These are phyloP conservation scores for Dascyllus trimaculatus DNA, from an alignment of 2,113 vertebrate species.

Conservation along the genomic window DNA sequence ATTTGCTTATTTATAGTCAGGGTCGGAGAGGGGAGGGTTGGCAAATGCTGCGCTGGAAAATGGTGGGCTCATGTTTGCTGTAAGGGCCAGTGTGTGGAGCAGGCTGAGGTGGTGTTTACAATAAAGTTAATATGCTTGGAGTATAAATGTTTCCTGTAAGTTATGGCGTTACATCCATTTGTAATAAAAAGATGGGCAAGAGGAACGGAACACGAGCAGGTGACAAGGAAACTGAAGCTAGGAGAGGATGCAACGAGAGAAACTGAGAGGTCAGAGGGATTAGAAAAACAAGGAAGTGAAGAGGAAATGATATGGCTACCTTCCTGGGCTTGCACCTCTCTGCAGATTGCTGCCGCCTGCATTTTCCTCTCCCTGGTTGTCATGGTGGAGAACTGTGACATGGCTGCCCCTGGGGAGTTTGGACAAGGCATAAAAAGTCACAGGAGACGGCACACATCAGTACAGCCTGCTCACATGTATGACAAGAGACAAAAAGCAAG, in stretches of 20 bases:
- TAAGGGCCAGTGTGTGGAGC: neutral
- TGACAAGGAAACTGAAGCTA: neutral
- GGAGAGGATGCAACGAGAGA: constrained; percentile 10
- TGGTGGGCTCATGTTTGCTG: constrained; percentile 4
- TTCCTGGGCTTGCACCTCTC: constrained; percentile 91
- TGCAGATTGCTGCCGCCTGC: constrained; percentile 93
- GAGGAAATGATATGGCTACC: constrained; percentile 69
- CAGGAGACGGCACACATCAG: constrained; percentile 52
- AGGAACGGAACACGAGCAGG: neutral
- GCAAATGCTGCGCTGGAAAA: constrained; percentile 53
- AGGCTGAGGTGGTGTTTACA: constrained; percentile 1
- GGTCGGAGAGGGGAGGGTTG: constrained; percentile 36
- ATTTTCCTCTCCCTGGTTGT: constrained; percentile 89
- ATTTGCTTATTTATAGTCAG: constrained; percentile 86
- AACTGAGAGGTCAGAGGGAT: constrained; percentile 13
- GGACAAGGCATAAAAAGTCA: constrained; percentile 56
- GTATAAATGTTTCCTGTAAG: constrained; percentile 12
- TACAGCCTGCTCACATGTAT: constrained; percentile 41
- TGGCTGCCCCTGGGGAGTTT: constrained; percentile 80
- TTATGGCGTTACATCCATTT: neutral
- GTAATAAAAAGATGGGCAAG: neutral
- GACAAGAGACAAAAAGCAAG: constrained; percentile 47
- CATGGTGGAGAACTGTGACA: constrained; percentile 91
- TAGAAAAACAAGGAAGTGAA: constrained; percentile 18
- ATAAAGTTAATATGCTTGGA: neutral